Evolutionary conservation across 2,113 vertebrate species (phyloP), one percentile per base, ranked within the genome.

Genomic region (Ancistrus triradiatus): DNA sequence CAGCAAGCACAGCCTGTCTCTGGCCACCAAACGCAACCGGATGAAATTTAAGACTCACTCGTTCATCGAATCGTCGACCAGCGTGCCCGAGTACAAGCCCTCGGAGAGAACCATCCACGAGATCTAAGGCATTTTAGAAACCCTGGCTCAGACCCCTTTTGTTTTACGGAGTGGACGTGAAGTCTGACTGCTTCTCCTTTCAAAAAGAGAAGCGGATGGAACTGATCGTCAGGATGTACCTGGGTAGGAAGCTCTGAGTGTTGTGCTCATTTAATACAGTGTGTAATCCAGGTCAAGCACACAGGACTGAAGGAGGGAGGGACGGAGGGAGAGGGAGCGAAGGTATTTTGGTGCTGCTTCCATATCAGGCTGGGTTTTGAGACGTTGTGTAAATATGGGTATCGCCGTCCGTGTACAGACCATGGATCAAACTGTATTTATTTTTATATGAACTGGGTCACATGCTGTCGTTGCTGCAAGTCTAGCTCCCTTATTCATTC

Each of bases 1-100:
- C 4, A 95, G 96, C 84, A 93, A 93, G 69, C 92, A 90, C 79
- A 98, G 96, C 81, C 86, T 98, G 15, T 92, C 94, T 0, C 84
- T 98, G 88, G 96, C 96, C 79, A 97, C 93, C 84, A 97, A 95
- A 69, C 81, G 96, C 50, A 92, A 93, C 44, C 90, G 93, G 50
- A 90, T 97, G 77, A 98, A 97, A 90, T 91, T 91, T 83, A 98
- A 97, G 53, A 95, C 96, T 0, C 95, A 95, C 73, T 98, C 96
- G 9, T 94, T 98, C 86, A 91, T 93, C 78, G n/a, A 91, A 89
- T 85, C 93, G 0, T 91, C 93, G 0, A 72, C 92, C 0, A 92
- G 88, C 76, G 84, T 83, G 28, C 81, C 90, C 0, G 93, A 96
- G 3, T 98, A 93, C 81, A 89, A 87, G 37, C 94, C 96, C 27